Conservation (phyloP, 2,797 vertebrate genomes). For the Hypotaenidia okinawae region DNA sequence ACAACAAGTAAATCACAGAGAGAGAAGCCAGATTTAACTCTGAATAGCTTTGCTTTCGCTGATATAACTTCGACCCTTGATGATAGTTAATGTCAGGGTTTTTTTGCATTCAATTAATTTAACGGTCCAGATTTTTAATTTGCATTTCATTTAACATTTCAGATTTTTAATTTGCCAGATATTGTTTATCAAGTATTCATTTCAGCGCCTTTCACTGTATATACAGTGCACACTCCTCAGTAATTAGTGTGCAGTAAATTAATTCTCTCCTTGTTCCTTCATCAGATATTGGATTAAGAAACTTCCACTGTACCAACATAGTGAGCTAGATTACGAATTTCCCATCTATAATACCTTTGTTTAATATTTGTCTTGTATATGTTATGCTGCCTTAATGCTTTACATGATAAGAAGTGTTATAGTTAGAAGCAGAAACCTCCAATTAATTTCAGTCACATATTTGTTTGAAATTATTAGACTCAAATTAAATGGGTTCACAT, state of each 20-base stretch:
- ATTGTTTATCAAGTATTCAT: constrained; percentile 84
- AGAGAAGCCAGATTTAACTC: constrained; percentile 10
- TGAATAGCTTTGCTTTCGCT: constrained; percentile 65
- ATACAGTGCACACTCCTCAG: constrained; percentile 73
- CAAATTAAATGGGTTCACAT: neutral
- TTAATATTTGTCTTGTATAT: constrained; percentile 65
- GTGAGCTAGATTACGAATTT: constrained; percentile 64
- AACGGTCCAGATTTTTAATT: constrained; percentile 82
- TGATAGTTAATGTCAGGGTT: constrained; percentile 71
- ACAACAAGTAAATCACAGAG: constrained; percentile 49
- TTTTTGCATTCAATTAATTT: constrained; percentile 82
- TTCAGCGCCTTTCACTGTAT: constrained; percentile 74
- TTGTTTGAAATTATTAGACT: constrained; percentile 54
- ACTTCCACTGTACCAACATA: constrained; percentile 70
- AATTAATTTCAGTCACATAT: constrained; percentile 55
- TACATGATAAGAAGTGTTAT: constrained; percentile 56
- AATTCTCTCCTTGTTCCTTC: constrained; percentile 78
- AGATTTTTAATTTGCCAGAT: constrained; percentile 82
- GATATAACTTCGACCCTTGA: constrained; percentile 74
- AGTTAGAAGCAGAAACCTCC: constrained; percentile 66
- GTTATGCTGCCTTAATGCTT: constrained; percentile 65
- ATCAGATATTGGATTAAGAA: constrained; percentile 81
- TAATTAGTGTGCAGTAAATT: constrained; percentile 82
- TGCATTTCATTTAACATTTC: constrained; percentile 84
- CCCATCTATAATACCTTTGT: constrained; percentile 67